These are phyloP conservation scores for Byasa hedistus DNA, from an alignment of 2,888 invertebrate species.

Conservation along the genomic window DNA sequence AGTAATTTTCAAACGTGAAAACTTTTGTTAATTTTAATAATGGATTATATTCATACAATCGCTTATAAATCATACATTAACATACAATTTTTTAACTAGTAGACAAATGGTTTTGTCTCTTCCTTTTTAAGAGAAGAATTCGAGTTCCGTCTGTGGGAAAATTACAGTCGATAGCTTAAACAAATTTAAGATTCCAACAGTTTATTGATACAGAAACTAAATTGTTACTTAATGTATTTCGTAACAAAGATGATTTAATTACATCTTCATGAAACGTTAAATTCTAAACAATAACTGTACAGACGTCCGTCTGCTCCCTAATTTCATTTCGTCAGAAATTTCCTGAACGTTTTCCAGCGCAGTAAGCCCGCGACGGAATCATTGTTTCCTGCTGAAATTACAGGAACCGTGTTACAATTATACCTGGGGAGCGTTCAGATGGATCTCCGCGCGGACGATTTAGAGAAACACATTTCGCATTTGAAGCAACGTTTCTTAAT, in stretches of 20 bases:
- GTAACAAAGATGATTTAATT: background rate
- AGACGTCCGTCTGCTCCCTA: conserved; percentile 20
- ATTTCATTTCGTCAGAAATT: conserved; percentile 25
- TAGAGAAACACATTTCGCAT: conserved; percentile 34
- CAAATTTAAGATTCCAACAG: too few species aligned
- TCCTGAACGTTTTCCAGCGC: conserved; percentile 22
- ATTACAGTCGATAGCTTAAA: too few species aligned
- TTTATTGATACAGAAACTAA: too few species aligned
- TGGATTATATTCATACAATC: too few species aligned
- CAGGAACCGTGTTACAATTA: conserved; percentile 22
- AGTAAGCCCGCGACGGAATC: conserved; percentile 20
- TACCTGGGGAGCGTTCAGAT: conserved; percentile 25
- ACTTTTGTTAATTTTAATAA: too few species aligned
- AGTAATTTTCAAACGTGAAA: too few species aligned
- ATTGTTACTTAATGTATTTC: background rate
- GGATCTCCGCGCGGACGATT: conserved; percentile 24
- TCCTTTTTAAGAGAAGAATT: too few species aligned
- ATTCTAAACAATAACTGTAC: conserved; percentile 7
- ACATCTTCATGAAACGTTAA: background rate
- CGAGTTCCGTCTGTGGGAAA: too few species aligned
- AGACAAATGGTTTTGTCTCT: too few species aligned
- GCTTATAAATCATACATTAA: too few species aligned
- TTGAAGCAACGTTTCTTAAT: too few species aligned
- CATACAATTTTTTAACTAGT: too few species aligned
- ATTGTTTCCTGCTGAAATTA: conserved; percentile 27